Evolutionary conservation across 2,888 invertebrate species (phyloP).

Genomic region (Euplexia lucipara): DNA sequence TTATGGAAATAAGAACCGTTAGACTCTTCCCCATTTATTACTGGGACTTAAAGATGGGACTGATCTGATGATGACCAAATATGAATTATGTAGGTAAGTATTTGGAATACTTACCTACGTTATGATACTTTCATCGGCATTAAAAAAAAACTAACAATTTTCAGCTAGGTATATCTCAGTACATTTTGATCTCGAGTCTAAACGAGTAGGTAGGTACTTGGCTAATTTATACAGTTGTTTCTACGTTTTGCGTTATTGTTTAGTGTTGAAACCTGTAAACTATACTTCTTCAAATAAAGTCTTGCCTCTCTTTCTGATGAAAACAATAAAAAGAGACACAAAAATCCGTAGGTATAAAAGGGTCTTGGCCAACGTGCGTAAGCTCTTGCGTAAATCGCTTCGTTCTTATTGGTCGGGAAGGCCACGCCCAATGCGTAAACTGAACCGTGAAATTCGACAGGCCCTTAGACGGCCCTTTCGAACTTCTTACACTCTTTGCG

Average conservation of each 20-base stretch:
- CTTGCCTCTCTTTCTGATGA: conserved; percentile 56
- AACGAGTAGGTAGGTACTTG: not conserved
- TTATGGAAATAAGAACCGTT: too few relatives aligned
- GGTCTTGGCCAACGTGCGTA: conserved; percentile 77
- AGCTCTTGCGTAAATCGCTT: conserved; percentile 83
- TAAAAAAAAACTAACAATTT: too few relatives aligned
- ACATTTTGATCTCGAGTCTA: too few relatives aligned
- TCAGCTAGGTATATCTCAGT: too few relatives aligned
- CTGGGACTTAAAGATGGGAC: too few relatives aligned
- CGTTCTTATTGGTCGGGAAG: conserved; percentile 82
- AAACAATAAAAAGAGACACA: conserved; percentile 52
- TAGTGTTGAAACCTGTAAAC: conserved; percentile 3
- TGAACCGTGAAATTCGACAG: conserved; percentile 85
- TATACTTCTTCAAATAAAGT: conserved; percentile 40
- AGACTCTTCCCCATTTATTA: too few relatives aligned
- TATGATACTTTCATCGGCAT: too few relatives aligned
- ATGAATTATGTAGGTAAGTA: too few relatives aligned
- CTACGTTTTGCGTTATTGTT: not conserved
- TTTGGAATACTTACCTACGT: too few relatives aligned
- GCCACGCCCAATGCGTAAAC: conserved; percentile 88
- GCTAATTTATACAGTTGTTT: not conserved
- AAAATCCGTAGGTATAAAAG: conserved; percentile 68
- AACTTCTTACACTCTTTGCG: conserved; percentile 82
- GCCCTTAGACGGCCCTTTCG: conserved; percentile 86
- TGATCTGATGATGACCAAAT: too few relatives aligned